These are phyloP conservation scores for Xenopus tropicalis DNA, from an alignment of 2,113 vertebrate species.

Conservation along the genomic window UCB_Xtro_10.0 CM004449.2:87218001-87218500, in stretches of 20 bases:
- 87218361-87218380: too few relatives aligned
- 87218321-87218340: too few relatives aligned
- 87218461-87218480: too few relatives aligned
- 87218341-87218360: too few relatives aligned
- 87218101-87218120: slow-evolving; percentile 27
- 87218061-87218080: not conserved
- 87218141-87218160: not conserved
- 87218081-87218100: slow-evolving; percentile 24
- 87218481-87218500: too few relatives aligned
- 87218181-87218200: not conserved
- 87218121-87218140: slow-evolving; percentile 5
- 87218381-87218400: too few relatives aligned
- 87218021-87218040: slow-evolving; percentile 22
- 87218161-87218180: not conserved
- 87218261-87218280: not conserved
- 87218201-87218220: not conserved
- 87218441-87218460: too few relatives aligned
- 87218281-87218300: not conserved
- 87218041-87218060: slow-evolving; percentile 33
- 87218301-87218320: not conserved
- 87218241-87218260: not conserved
- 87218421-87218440: too few relatives aligned
- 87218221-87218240: not conserved
- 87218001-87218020: slow-evolving; percentile 18
- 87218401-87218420: too few relatives aligned